Evolutionary conservation across 2,888 invertebrate genomes (phyloP), one percentile per base, ranked within the genome.

Genomic region (Sarcophaga subvicina): DNA sequence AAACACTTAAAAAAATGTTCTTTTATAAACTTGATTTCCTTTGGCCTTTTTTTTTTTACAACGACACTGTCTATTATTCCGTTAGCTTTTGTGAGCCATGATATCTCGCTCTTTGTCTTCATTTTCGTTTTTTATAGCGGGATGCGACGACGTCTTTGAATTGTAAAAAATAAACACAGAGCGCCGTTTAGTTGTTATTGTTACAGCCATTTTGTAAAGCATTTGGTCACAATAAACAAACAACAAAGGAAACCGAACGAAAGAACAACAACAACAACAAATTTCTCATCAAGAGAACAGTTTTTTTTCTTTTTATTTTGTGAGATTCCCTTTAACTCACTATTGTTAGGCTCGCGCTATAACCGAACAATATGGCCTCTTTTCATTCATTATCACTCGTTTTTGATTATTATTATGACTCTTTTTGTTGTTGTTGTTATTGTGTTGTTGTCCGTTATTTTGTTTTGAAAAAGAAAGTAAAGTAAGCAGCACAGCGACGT

Each of bases 201-300:
- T 54, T 54, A 54, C 66, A 17, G 17, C 37, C 66, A 66, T 25
- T 66, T 66, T 20, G 11, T 72, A 37, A n/a, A 37, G 60, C 72
- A 72, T 60, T 72, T 72, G 14, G 60, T 72, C 72, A 62, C 72
- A 27, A 37, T 37, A 37, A 37, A 37, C 17, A 54, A 54, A 54
- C 54, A 54, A 54, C 54, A 54, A 54, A 54, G 54, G 17, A 17
- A 54, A 54, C 54, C 17, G 4, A 14, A 54, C 17, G 17, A 54
- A 54, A 14, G 54, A 54, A 14, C 17, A 37, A 37, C 37, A 37
- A 37, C 37, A 37, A 37, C 3, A 37, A 37, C 6, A 37, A 10
- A 37, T 37, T 37, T 37, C 37, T 37, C 10, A 37, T 37, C 37
- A 37, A 37, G 37, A 37, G 37, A 37, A 37, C 37, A 8, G 37